Conservation (phyloP, 64 coral and sea anemone species). For the Dendrophyllia cribrosa region DNA sequence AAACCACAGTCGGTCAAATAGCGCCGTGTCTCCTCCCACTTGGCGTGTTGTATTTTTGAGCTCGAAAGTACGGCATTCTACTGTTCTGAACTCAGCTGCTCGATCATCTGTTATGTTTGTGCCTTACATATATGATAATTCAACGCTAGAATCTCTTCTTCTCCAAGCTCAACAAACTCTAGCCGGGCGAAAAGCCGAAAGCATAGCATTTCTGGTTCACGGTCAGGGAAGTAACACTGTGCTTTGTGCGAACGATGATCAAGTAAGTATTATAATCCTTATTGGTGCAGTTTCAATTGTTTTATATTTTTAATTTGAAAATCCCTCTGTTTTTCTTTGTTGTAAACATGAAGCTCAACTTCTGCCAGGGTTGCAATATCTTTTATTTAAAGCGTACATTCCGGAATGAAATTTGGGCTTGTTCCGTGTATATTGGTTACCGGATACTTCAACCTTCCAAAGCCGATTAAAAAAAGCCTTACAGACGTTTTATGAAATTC, state of each 20-base stretch:
- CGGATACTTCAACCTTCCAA: not conserved
- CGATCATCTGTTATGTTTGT: conserved; percentile 68
- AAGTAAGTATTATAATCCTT: conserved; percentile 40
- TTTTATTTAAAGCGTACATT: not conserved
- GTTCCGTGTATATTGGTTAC: not conserved
- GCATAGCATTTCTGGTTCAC: conserved; percentile 82
- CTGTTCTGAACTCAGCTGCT: conserved; percentile 69
- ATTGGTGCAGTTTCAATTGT: conserved; percentile 1
- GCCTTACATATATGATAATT: conserved; percentile 85
- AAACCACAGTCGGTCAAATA: conserved; percentile 30
- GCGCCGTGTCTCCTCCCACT: conserved; percentile 9
- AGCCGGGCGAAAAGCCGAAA: conserved; percentile 75
- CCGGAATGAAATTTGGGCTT: conserved; percentile 9
- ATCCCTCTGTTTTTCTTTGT: not conserved
- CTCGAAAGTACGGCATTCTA: conserved; percentile 90
- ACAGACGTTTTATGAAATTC: not conserved
- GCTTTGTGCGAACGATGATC: conserved; percentile 69
- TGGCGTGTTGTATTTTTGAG: conserved; percentile 87
- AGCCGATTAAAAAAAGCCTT: not conserved
- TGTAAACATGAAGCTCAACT: not conserved
- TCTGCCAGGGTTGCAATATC: not conserved
- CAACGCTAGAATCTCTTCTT: conserved; percentile 82
- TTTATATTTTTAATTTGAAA: not conserved
- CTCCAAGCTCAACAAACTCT: conserved; percentile 75
- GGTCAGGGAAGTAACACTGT: conserved; percentile 76